Conservation (phyloP, 2,888 invertebrate genomes). For the Melangyna quadrimaculata region DNA sequence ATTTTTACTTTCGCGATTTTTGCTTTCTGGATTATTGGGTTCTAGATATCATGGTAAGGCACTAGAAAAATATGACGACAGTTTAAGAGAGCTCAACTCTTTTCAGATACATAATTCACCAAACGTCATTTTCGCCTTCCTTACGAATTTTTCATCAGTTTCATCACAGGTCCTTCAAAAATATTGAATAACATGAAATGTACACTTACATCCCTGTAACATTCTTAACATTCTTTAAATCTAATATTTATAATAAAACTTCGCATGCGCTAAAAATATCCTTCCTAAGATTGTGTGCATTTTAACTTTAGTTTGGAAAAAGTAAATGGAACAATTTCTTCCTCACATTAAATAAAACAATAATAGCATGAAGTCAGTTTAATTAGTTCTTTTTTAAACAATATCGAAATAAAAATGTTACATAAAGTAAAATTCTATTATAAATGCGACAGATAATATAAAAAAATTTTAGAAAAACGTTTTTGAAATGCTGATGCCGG, state of each 20-base stretch:
- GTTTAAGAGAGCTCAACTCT: no score
- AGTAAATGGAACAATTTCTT: background rate
- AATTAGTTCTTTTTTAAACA: background rate
- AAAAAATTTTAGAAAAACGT: background rate
- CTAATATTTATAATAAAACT: background rate
- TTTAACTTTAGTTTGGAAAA: background rate
- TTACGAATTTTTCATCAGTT: background rate
- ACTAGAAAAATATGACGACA: no score
- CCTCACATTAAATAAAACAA: background rate
- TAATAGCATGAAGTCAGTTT: background rate
- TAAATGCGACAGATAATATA: background rate
- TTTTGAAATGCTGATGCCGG: background rate
- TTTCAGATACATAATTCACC: background rate
- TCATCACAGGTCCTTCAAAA: background rate
- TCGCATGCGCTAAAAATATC: constrained; percentile 53
- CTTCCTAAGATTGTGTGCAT: constrained; percentile 15
- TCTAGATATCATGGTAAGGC: no score
- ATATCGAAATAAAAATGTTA: background rate
- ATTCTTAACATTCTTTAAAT: background rate
- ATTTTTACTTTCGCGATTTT: no score
- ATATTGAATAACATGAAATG: background rate
- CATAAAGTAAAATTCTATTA: background rate
- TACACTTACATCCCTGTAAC: background rate
- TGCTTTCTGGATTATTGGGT: no score
- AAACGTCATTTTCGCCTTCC: background rate